Evolutionary conservation across 2,888 invertebrate genomes (phyloP).

Genomic region (Philonicus albiceps): DNA sequence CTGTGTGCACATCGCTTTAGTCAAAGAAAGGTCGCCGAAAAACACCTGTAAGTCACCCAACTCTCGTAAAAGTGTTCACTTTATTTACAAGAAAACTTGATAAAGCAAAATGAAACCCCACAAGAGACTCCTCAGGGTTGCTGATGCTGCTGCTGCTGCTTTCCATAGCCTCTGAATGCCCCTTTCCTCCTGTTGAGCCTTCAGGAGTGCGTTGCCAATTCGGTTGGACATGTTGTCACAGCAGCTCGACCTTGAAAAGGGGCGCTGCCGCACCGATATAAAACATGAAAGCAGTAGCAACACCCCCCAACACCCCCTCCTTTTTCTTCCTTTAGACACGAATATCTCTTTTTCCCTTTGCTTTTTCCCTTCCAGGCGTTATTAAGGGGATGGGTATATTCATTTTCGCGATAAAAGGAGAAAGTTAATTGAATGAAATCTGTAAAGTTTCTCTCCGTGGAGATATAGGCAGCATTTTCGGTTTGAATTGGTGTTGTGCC

Average conservation of each 20-base stretch:
- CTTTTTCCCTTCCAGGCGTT: background rate
- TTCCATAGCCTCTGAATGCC: background rate
- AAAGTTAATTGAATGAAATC: conserved; percentile 25
- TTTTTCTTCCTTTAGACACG: background rate
- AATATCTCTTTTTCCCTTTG: background rate
- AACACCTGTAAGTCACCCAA: background rate
- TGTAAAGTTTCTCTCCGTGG: background rate
- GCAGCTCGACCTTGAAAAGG: conserved; percentile 1
- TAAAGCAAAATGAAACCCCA: background rate
- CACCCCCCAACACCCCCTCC: too few relatives aligned
- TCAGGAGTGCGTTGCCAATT: background rate
- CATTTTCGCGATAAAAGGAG: conserved; percentile 4
- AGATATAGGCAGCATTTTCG: background rate
- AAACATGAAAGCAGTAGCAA: background rate
- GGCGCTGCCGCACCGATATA: background rate
- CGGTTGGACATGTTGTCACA: background rate
- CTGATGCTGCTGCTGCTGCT: background rate
- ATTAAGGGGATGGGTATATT: background rate
- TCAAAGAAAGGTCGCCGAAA: background rate
- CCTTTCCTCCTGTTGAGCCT: background rate
- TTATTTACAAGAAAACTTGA: background rate
- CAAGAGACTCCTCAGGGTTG: background rate
- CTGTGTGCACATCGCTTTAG: background rate
- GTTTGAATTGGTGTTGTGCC: background rate
- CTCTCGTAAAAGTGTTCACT: background rate